Base-by-base conservation (phyloP, 2,888 invertebrate species). In the Macrostomum cliftonense region DNA sequence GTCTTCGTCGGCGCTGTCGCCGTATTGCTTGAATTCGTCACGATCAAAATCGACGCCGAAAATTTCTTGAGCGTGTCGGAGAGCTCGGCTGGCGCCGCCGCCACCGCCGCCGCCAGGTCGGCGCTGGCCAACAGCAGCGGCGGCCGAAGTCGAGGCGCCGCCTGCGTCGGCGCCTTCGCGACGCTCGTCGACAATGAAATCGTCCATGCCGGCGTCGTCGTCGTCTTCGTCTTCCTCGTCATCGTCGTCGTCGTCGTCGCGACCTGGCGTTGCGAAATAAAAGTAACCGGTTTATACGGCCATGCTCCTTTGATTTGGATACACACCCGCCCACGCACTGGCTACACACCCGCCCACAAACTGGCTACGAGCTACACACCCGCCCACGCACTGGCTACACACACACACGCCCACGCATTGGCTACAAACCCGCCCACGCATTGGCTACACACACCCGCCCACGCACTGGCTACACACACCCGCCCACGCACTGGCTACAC, bases 21-120 rank as follows among this genome's bases (percentile, higher is more conserved):
- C 70, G 56, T 74, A 70, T 36, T 74, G 72, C 20, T 70, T 69
- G 54, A 70, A 70, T 53, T 70, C 52, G 14, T 28, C 52, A 19
- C 39, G 28, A 49, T 65, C 91, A 71, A 95, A 93, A 68, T 95
- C 95, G n/a, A 93, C 89, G 28, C 95, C 97, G 67, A 97, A 97
- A 56, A 95, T 89, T 65, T 97, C 95, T 70, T 93, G 91, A 47
- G 95, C 97, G 70, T 95, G 88, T 77, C 93, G 91, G 16, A 93
- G 73, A 0, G 85, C 84, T 9, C 28, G 28, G 9, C 28, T 28
- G 28, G 5, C 28, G 28, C 28, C 28, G n/a, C n/a, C n/a, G n/a
- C n/a, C n/a, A n/a, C n/a, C n/a, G 28, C 28, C 28, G 28, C 28
- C 28, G 28, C 28, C 28, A 80, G 83, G 64, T 28, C 62, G 59